These are phyloP conservation scores for Gerris lacustris DNA, from an alignment of 2,888 invertebrate species.

Conservation along the genomic window DNA sequence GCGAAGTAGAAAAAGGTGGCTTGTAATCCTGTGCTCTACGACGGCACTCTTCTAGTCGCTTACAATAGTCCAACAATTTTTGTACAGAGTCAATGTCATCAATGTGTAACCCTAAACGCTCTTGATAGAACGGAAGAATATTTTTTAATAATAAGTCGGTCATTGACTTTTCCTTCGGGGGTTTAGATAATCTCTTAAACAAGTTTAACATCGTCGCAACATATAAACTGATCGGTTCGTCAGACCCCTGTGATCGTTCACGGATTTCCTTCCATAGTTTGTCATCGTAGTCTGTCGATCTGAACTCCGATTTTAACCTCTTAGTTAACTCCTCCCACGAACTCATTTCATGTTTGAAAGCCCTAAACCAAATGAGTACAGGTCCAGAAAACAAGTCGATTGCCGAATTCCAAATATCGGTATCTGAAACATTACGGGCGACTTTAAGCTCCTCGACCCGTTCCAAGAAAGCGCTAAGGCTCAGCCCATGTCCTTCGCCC, in stretches of 20 bases:
- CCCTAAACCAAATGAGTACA: conserved; percentile 34
- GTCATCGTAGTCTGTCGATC: conserved; percentile 28
- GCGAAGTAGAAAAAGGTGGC: too few relatives aligned
- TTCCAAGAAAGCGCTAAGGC: conserved; percentile 24
- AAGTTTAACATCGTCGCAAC: conserved; percentile 27
- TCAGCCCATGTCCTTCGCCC: conserved; percentile 16
- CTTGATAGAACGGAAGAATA: too few relatives aligned
- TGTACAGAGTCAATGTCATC: too few relatives aligned
- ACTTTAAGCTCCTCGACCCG: conserved; percentile 27
- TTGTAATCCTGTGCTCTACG: too few relatives aligned
- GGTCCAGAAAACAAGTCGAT: too few relatives aligned
- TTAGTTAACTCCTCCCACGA: conserved; percentile 16
- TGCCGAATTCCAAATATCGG: conserved; percentile 24
- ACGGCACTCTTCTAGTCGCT: too few relatives aligned
- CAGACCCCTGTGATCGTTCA: conserved; percentile 28
- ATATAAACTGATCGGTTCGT: conserved; percentile 29
- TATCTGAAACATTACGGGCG: conserved; percentile 21
- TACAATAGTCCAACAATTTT: too few relatives aligned
- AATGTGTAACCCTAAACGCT: too few relatives aligned
- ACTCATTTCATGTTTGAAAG: conserved; percentile 2
- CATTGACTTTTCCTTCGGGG: too few relatives aligned
- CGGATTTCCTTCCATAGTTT: conserved; percentile 28
- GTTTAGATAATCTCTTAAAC: conserved; percentile 24
- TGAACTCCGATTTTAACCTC: conserved; percentile 21
- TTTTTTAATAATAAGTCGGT: too few relatives aligned